Conservation (phyloP, 2,888 invertebrate genomes). For the Watsonalla cultraria region DNA sequence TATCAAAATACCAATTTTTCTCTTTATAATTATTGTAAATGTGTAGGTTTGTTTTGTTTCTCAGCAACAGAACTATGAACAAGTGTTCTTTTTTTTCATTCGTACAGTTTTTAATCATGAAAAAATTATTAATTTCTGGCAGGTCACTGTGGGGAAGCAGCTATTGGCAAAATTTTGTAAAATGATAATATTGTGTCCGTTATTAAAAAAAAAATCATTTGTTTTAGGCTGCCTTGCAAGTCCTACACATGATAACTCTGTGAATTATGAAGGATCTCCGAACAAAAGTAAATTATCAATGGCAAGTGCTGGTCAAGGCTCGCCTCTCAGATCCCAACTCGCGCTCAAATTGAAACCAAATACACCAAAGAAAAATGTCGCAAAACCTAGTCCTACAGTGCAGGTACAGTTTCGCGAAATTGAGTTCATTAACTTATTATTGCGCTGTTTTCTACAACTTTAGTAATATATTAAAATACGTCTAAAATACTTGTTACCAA, state of each 20-base stretch:
- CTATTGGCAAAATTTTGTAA: no score
- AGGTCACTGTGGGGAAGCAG: no score
- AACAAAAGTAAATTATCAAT: slow-evolving; percentile 70
- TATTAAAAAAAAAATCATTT: slow-evolving; percentile 1
- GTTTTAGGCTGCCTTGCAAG: slow-evolving; percentile 57
- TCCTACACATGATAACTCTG: slow-evolving; percentile 54
- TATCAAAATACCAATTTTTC: neutral
- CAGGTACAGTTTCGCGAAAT: slow-evolving; percentile 41
- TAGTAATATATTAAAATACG: no score
- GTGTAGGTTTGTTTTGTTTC: no score
- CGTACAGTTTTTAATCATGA: no score
- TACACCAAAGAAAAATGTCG: slow-evolving; percentile 69
- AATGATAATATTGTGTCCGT: neutral
- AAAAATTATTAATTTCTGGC: no score
- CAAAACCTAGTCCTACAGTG: slow-evolving; percentile 67
- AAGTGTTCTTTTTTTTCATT: no score
- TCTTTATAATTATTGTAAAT: no score
- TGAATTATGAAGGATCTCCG: slow-evolving; percentile 67
- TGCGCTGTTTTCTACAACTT: neutral
- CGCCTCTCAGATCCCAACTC: slow-evolving; percentile 84
- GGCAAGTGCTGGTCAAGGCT: slow-evolving; percentile 83
- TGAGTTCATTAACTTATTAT: neutral
- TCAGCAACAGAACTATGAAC: no score
- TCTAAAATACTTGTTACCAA: no score
- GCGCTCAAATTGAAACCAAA: slow-evolving; percentile 83